Evolutionary conservation across 2,113 vertebrate genomes (phyloP), one percentile per base, ranked within the genome.

Genomic region (Fregetta grallaria): DNA sequence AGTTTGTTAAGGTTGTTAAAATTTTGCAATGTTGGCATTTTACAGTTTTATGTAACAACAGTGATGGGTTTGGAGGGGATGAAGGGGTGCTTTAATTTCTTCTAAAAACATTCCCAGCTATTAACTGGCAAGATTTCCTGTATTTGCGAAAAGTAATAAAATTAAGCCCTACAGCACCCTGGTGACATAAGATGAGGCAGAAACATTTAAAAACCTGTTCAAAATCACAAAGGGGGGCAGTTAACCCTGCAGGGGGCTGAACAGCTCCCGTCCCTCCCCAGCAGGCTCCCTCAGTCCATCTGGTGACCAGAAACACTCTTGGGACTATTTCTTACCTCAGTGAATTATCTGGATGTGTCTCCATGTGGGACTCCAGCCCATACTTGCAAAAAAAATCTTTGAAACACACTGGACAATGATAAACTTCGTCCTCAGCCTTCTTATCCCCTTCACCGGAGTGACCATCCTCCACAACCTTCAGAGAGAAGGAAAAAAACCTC

Each of bases 361-460:
- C 99, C 99, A 99, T 99, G 97, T 99, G 99, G 36, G 97, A 98
- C 95, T 99, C 99, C 97, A 99, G 98, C 59, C 98, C 99, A 59
- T 99, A 98, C 90, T 99, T 99, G 98, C 99, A 99, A 93, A 96
- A 97, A 96, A 99, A 99, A 67, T 98, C 99, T 98, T 99, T 99
- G 98, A 99, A 99, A 98, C 99, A 99, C 86, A 99, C 97, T 2
- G 99, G 99, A 96, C 99, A 99, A 80, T 98, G 98, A 79, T 99
- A 98, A 76, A 98, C 97, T 94, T 99, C 99, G 53, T 98, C 98
- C 30, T 98, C 98, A 4, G 93, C 92, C n/a, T 97, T 98, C 97
- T 80, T 98, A 38, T 97, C 97, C 53, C 92, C 63, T 63, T 98
- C 98, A 52, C 98, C 98, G 0, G 90, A 59, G 36, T 96, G 94